Evolutionary conservation across 2,888 invertebrate species (phyloP).

Genomic region (Hesperia comma): DNA sequence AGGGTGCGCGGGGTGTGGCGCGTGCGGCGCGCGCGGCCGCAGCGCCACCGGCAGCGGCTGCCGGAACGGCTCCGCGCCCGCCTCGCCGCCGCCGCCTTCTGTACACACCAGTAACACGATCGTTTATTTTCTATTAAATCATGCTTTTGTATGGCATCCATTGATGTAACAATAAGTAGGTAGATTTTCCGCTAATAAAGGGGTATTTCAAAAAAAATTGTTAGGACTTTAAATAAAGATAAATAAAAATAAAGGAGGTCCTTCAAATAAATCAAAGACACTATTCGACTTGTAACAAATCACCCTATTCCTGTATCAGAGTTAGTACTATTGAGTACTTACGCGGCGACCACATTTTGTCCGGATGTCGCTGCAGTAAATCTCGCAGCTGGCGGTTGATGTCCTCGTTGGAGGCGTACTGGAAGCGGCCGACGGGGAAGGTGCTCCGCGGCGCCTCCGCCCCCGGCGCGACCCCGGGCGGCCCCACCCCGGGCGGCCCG

Average conservation of each 20-base stretch:
- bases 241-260: too few relatives aligned
- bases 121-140: too few relatives aligned
- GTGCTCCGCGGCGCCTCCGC: conserved; percentile 68
- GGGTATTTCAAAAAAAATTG: too few relatives aligned
- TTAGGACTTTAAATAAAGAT: too few relatives aligned
- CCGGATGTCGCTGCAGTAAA: conserved; percentile 90
- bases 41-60: conserved; percentile 86
- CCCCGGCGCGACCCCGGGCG: conserved; percentile 57
- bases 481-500: conserved; percentile 41
- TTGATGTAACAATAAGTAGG: too few relatives aligned
- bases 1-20: conserved; percentile 54
- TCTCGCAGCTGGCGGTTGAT: conserved; percentile 91
- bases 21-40: conserved; percentile 67
- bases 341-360: conserved; percentile 84
- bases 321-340: conserved; percentile 47
- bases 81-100: conserved; percentile 53
- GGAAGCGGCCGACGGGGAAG: conserved; percentile 77
- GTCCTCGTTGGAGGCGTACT: conserved; percentile 75
- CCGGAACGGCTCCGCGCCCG: conserved; percentile 80
- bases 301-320: too few relatives aligned
- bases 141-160: too few relatives aligned
- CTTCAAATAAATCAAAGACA: too few relatives aligned
- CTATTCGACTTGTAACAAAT: too few relatives aligned
- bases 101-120: conserved; percentile 10
- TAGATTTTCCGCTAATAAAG: too few relatives aligned